Percentiles rank a stretch among this genome's conserved stretches.
phyloP scores from a whole-genome alignment of 2,888 invertebrate genomes.

The Eilema sororculum region DNA sequence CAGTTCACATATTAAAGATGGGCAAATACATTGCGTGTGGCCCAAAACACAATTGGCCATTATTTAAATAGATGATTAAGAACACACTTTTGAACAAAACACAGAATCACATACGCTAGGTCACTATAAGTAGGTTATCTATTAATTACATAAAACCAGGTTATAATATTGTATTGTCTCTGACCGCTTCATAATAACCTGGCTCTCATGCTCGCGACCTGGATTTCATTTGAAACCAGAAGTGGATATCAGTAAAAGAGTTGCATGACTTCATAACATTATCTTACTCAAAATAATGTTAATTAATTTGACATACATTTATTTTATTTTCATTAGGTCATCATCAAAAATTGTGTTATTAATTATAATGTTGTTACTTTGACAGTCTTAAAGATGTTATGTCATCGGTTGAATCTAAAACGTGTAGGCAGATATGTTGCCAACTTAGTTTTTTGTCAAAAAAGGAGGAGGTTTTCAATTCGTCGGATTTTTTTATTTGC shows the following conservation, averaged over 20 bases:
- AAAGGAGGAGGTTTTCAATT: too few relatives aligned
- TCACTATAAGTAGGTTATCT: neutral
- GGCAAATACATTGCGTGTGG: constrained; percentile 1
- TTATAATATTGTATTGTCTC: constrained; percentile 22
- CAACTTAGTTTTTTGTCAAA: too few relatives aligned
- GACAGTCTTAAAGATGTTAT: too few relatives aligned
- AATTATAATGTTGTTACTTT: too few relatives aligned
- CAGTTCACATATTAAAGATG: neutral
- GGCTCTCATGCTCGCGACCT: constrained; percentile 13
- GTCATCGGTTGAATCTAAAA: too few relatives aligned
- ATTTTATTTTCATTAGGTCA: constrained; percentile 20
- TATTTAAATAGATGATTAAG: neutral
- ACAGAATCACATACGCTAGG: neutral
- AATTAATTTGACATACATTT: constrained; percentile 32
- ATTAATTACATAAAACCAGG: constrained; percentile 14
- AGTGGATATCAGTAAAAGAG: neutral
- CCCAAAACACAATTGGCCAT: neutral
- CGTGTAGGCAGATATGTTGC: too few relatives aligned
- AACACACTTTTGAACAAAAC: neutral
- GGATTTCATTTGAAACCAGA: constrained; percentile 15
- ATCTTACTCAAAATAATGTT: constrained; percentile 17
- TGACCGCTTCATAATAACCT: neutral
- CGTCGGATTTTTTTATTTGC: too few relatives aligned
- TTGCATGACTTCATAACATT: constrained; percentile 7
- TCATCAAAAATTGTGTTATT: too few relatives aligned